phyloP scores from a whole-genome alignment of 2,113 vertebrate species.

The Platycercus adscitus region DNA sequence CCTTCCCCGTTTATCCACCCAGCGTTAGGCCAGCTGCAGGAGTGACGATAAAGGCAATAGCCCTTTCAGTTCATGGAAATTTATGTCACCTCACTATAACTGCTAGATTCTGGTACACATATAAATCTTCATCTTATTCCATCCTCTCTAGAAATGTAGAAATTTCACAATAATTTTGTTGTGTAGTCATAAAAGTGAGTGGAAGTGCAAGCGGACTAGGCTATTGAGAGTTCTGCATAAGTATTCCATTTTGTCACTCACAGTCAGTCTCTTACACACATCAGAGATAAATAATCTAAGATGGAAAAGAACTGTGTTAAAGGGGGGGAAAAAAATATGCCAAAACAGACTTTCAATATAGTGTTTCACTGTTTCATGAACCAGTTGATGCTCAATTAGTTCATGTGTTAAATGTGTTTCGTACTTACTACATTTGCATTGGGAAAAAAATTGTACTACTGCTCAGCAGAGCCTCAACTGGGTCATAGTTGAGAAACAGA shows the following conservation, averaged over 20 bases:
- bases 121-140: neutral
- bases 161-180: neutral
- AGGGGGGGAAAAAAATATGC: neutral
- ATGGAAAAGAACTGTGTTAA: neutral
- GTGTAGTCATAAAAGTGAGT: neutral
- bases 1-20: neutral
- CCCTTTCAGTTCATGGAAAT: neutral
- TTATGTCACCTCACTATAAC: neutral
- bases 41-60: neutral
- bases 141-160: neutral
- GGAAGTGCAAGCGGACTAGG: neutral
- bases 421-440: conserved; percentile 12
- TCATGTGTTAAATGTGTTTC: conserved; percentile 43
- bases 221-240: neutral
- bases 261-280: neutral
- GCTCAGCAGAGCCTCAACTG: conserved; percentile 52
- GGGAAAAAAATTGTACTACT: neutral
- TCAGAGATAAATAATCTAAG: neutral
- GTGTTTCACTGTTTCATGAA: conserved; percentile 16
- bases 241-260: neutral
- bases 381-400: conserved; percentile 59
- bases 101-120: neutral
- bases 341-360: neutral
- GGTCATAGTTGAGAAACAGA: conserved; percentile 61
- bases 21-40: neutral